phyloP scores from a whole-genome alignment of 37 sponge, comb jelly and placozoan species.

The Aphrocallistes beatrix region DNA sequence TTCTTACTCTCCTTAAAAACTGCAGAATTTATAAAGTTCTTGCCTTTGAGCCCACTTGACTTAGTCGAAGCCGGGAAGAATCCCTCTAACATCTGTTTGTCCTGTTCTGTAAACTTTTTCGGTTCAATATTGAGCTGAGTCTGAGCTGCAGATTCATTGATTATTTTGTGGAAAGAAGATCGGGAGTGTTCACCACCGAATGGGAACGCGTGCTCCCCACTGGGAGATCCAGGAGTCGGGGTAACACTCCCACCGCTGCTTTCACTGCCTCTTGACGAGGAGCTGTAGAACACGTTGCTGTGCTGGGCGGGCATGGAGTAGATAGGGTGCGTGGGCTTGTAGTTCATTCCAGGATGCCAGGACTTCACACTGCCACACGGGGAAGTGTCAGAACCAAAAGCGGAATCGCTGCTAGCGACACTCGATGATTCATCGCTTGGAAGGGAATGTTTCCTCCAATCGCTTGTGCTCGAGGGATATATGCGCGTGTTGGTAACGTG shows the following conservation, averaged over 20 bases:
- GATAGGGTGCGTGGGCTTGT: not conserved
- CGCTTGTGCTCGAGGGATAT: not conserved
- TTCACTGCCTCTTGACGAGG: not conserved
- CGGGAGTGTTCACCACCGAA: not conserved
- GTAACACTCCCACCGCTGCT: not conserved
- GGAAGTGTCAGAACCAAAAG: not conserved
- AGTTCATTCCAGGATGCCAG: not conserved
- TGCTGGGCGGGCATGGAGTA: not conserved
- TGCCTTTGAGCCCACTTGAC: not conserved
- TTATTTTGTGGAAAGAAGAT: not conserved
- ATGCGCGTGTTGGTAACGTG: not conserved
- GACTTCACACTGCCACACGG: not conserved
- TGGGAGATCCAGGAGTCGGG: not conserved
- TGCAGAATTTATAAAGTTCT: conserved; percentile 1
- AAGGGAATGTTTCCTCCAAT: not conserved
- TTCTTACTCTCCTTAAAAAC: not conserved
- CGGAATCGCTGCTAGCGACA: not conserved
- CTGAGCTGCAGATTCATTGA: not conserved
- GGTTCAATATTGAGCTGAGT: not conserved
- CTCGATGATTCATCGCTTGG: not conserved
- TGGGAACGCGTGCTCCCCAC: not conserved
- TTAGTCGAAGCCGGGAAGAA: not conserved
- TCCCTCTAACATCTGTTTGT: not conserved
- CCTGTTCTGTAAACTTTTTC: not conserved
- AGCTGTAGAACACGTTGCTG: not conserved